These are phyloP conservation scores for Thecocarcelia acutangulata DNA, from an alignment of 2,888 invertebrate species.

Conservation along the genomic window DNA sequence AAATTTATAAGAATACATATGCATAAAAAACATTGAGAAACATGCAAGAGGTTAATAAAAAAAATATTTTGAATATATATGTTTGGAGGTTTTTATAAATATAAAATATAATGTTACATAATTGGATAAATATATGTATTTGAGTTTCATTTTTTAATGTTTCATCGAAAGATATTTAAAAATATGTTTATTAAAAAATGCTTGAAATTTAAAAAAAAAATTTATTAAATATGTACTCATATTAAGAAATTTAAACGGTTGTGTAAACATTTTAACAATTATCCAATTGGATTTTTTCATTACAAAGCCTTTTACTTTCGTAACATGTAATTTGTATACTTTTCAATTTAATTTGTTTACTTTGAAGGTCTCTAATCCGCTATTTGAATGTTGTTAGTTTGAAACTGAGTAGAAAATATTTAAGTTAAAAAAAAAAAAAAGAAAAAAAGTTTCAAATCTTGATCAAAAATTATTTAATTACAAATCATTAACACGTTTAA, in stretches of 20 bases:
- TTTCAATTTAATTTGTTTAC: background rate
- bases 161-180: slow-evolving; percentile 61
- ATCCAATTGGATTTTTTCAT: too few relatives aligned
- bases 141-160: slow-evolving; percentile 38
- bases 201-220: slow-evolving; percentile 35
- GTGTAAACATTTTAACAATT: too few relatives aligned
- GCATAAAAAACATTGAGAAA: slow-evolving; percentile 80
- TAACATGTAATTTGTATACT: background rate
- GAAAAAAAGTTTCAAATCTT: slow-evolving; percentile 63
- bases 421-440: too few relatives aligned
- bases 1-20: slow-evolving; percentile 54
- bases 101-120: slow-evolving; percentile 64
- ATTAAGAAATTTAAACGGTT: background rate
- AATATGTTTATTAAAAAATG: slow-evolving; percentile 31
- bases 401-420: slow-evolving; percentile 21
- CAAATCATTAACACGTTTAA: slow-evolving; percentile 64
- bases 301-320: too few relatives aligned
- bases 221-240: slow-evolving; percentile 36
- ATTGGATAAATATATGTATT: slow-evolving; percentile 68
- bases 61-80: slow-evolving; percentile 8
- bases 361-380: background rate
- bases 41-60: slow-evolving; percentile 77
- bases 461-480: slow-evolving; percentile 67
- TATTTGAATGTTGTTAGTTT: slow-evolving; percentile 23
- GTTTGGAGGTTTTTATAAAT: slow-evolving; percentile 58